These are phyloP conservation scores for Chromoteleia sp. DNA, from an alignment of 2,888 invertebrate species.

Conservation along the genomic window DNA sequence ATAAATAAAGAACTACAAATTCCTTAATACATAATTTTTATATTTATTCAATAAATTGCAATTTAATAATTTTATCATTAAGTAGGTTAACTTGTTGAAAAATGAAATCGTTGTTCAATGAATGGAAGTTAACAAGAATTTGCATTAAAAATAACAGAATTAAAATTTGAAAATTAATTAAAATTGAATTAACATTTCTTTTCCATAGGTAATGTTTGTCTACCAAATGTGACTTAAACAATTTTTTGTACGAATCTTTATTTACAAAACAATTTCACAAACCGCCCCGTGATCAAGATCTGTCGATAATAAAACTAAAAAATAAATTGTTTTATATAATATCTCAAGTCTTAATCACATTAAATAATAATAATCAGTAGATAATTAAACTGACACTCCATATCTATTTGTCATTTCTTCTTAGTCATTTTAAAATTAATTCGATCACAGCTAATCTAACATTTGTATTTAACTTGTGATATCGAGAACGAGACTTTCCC, in stretches of 20 bases:
- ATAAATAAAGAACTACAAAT: too few species aligned
- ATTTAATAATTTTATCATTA: not conserved
- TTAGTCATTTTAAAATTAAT: slow-evolving; percentile 15
- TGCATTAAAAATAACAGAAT: not conserved
- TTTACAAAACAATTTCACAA: slow-evolving; percentile 39
- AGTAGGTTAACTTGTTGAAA: not conserved
- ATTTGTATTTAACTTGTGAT: too few species aligned
- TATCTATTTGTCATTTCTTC: slow-evolving; percentile 17
- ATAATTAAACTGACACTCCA: slow-evolving; percentile 39
- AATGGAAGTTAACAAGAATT: not conserved
- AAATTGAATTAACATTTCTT: slow-evolving; percentile 18
- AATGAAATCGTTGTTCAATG: not conserved
- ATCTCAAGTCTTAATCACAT: slow-evolving; percentile 30
- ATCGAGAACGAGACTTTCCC: too few species aligned
- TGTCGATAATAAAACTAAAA: slow-evolving; percentile 20
- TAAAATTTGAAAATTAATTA: slow-evolving; percentile 19
- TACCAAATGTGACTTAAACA: slow-evolving; percentile 28
- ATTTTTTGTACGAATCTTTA: slow-evolving; percentile 33
- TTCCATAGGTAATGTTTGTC: slow-evolving; percentile 19
- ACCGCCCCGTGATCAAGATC: slow-evolving; percentile 18
- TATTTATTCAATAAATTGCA: too few species aligned
- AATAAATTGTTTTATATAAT: slow-evolving; percentile 30
- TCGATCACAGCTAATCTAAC: not conserved
- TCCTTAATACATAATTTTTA: too few species aligned
- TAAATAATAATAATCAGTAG: slow-evolving; percentile 38